Evolutionary conservation across 2,888 invertebrate genomes (phyloP).

Genomic region (Tinea semifulvella): DNA sequence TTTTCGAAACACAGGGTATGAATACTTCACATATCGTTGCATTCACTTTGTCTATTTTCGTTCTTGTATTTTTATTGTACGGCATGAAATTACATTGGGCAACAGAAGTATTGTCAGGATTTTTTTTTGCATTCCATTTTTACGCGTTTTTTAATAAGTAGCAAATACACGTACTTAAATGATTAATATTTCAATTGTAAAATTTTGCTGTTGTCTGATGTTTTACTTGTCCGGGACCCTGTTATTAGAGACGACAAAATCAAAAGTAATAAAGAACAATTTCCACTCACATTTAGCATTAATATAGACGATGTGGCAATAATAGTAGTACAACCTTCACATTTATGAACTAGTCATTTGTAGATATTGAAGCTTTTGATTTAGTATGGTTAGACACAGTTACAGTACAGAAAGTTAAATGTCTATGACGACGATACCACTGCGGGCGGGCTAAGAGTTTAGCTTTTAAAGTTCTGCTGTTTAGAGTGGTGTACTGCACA

Average conservation of each 20-base stretch:
- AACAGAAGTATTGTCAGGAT: too few species aligned
- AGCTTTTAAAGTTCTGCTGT: too few species aligned
- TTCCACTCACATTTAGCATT: slow-evolving; percentile 4
- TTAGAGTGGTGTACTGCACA: too few species aligned
- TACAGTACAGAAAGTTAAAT: too few species aligned
- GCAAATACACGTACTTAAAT: too few species aligned
- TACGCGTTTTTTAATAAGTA: too few species aligned
- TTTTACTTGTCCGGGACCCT: slow-evolving; percentile 33
- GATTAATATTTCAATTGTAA: slow-evolving; percentile 36
- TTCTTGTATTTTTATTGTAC: background rate
- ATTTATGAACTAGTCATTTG: background rate
- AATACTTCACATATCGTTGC: slow-evolving; percentile 53
- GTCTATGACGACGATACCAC: too few species aligned
- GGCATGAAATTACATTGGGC: too few species aligned
- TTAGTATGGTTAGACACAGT: too few species aligned
- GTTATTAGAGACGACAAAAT: background rate
- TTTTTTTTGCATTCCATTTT: too few species aligned
- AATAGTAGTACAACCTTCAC: slow-evolving; percentile 8
- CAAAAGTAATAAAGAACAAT: slow-evolving; percentile 31
- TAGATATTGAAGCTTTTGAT: background rate
- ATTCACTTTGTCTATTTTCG: slow-evolving; percentile 23
- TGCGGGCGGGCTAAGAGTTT: too few species aligned
- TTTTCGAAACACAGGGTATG: slow-evolving; percentile 61
- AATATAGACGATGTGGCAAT: slow-evolving; percentile 4
- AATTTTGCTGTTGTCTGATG: slow-evolving; percentile 43